phyloP scores from a whole-genome alignment of 2,113 vertebrate genomes.

The Oriolus oriolus region DNA sequence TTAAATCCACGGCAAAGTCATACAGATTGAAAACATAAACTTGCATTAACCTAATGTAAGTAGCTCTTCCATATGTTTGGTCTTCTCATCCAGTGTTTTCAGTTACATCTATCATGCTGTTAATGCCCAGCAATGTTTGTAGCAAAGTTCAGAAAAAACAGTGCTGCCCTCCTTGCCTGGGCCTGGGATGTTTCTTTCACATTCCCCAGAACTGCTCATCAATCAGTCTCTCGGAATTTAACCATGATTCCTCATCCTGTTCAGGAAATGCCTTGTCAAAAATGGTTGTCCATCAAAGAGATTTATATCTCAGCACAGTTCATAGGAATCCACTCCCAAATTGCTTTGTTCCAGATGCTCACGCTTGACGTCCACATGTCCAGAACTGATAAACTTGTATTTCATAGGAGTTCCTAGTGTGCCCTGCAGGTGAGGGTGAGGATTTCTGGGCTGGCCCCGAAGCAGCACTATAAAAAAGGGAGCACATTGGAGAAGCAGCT shows the following conservation, averaged over 20 bases:
- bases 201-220: neutral
- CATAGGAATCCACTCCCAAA: neutral
- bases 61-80: neutral
- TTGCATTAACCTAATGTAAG: neutral
- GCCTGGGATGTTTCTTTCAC: neutral
- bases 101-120: neutral
- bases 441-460: neutral
- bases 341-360: neutral
- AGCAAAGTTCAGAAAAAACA: neutral
- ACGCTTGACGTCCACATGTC: rapidly evolving
- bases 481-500: neutral
- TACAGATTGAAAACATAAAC: neutral
- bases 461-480: neutral
- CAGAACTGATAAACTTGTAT: neutral
- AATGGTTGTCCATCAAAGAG: neutral
- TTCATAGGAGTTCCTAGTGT: neutral
- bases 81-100: neutral
- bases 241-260: neutral
- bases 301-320: neutral
- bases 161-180: neutral
- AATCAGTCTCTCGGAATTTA: neutral
- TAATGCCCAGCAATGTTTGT: neutral
- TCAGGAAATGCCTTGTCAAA: slow-evolving; percentile 17
- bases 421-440: neutral
- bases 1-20: neutral